phyloP scores from a whole-genome alignment of 1,140 invertebrate species.

The Berghia stephanieae region DNA sequence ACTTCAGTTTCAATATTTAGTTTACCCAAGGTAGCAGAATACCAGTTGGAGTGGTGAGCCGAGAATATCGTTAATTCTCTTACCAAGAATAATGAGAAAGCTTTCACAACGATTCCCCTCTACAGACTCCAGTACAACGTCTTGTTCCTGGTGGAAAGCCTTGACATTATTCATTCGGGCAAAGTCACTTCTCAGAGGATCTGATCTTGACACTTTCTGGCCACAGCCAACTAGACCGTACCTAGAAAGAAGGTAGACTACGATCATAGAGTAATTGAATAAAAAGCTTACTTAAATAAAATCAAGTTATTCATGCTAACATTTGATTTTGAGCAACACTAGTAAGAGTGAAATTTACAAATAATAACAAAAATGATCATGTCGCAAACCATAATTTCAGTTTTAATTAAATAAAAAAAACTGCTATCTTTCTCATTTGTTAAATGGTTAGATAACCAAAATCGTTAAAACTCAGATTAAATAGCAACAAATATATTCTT shows the following conservation, averaged over 20 bases:
- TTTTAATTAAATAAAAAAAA: neutral
- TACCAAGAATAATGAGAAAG: constrained; percentile 74
- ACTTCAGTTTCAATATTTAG: neutral
- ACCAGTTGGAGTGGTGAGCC: neutral
- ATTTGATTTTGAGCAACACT: neutral
- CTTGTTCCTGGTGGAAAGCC: constrained; percentile 94
- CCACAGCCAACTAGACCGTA: constrained; percentile 87
- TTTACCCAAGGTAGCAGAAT: neutral
- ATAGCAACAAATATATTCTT: no score
- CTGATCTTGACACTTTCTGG: constrained; percentile 75
- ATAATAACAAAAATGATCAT: neutral
- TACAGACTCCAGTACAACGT: constrained; percentile 76
- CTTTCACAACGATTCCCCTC: constrained; percentile 92
- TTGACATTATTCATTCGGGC: constrained; percentile 78
- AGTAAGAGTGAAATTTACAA: neutral
- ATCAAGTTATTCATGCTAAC: neutral
- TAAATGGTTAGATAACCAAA: no score
- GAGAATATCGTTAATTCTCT: neutral
- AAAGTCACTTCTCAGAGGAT: constrained; percentile 54
- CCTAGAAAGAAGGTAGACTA: constrained; percentile 57
- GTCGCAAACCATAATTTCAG: neutral
- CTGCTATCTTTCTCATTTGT: no score
- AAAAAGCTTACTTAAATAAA: neutral
- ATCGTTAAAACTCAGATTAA: no score
- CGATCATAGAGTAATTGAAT: neutral